Evolutionary conservation across 2,888 invertebrate genomes (phyloP), one percentile per base, ranked within the genome.

Genomic region (Notocelia uddmanniana): DNA sequence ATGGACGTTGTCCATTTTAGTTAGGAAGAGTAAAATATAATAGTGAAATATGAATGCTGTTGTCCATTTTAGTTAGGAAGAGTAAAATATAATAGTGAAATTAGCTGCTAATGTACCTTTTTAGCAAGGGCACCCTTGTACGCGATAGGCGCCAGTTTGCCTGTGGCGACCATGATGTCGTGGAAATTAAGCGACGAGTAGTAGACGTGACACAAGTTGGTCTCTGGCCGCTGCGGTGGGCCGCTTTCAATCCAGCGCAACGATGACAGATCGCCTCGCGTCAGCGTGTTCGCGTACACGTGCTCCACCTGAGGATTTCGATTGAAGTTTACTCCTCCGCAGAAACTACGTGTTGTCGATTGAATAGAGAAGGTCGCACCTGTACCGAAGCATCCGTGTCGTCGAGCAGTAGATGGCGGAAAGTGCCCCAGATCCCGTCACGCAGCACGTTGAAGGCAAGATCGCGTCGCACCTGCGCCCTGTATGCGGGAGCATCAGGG

Each of bases 131-230:
- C 96, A 73, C 98, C 98, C 15, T 99, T 99, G 73, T 99, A 95
- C 63, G 99, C 98, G 94, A 99, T 99, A 37, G 99, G 98, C 67
- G 99, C 98, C 75, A 99, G 95, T 93, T 99, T 99, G 80, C 99
- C 99, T 31, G 98, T 98, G 34, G 99, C 99, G 84, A 99, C 93
- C 99, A 99, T 99, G 78, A 99, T 96, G 91, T 99, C 99, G 78
- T 99, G 96, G 97, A 99, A 99, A 93, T 99, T 99, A 74, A 99
- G 95, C 52, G 99, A 97, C 1, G 98, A 97, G 91, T 97, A 99
- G 89, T 98, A 97, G n/a, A 99, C 98, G 76, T 95, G 95, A 90
- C 98, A 98, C 59, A 98, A 91, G 80, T 97, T 96, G 15, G 92
- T 85, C 74, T 94, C 90, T 3, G 94, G 88, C 77, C 93, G 85